Evolutionary conservation across 92 coral and sea anemone genomes (phyloP), one percentile per base, ranked within the genome.

Genomic region (Epizoanthus stellaris): DNA sequence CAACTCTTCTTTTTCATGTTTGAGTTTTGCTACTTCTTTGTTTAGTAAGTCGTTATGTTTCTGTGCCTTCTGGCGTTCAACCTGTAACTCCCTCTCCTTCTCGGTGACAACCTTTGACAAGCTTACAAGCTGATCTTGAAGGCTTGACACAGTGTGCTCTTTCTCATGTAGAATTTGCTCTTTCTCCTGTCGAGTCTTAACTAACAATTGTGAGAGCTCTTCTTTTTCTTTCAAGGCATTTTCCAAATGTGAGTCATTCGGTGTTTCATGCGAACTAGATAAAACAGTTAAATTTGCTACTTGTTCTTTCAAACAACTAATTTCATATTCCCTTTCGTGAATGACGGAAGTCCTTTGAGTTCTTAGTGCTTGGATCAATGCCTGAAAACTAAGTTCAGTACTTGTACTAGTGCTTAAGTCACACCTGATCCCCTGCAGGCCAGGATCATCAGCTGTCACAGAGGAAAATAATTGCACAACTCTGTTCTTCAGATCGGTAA

Each of bases 261-360:
- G 80, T 19, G 74, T 82, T 49, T 86, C 85, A 9, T 89, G 67
- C 49, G 89, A 80, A 52, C 91, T 89, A 21, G 89, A 86, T 43
- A 96, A 86, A 36, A 95, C 79, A 49, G 84, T 84, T 64, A 93
- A 90, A 43, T 87, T 94, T 14, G 93, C 87, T 19, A 96, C 89
- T 73, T 94, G 98, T 72, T 89, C 94, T 85, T 93, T 90, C 19
- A 93, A 82, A 13, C 89, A 85, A 52, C 88, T 89, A 13, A 96
- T 88, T 88, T 96, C 96, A 81, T 91, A 91, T 52, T 94, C 99
- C 66, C 92, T 92, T 43, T 96, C 93, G 52, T 95, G 87, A 16
- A 92, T 85, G 21, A 89, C 86, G 20, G 67, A 67, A 43, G 88
- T 90, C 77, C 98, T 90, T 40, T 86, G 95, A 75, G 68, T 94